A percentile compares a stretch with the other conserved stretches of the same genome.
Conservation (phyloP, 53 echinoderm and acorn worm species). For the Antedon mediterranea region DNA sequence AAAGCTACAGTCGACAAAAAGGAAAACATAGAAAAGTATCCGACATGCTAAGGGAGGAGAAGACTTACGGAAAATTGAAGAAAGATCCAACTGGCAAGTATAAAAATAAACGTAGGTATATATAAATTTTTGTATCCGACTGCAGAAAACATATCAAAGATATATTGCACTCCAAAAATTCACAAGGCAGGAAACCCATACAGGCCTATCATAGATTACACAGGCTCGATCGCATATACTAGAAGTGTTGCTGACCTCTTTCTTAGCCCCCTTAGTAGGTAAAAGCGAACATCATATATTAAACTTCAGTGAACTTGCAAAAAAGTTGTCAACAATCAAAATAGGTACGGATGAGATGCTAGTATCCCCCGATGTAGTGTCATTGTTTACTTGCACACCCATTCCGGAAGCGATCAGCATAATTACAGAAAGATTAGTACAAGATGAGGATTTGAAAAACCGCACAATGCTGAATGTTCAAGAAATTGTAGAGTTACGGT, state of each 20-base stretch:
- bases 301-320: background rate
- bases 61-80: background rate
- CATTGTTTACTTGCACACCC: background rate
- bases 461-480: no score
- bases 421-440: no score
- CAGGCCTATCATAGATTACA: background rate
- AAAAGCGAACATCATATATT: background rate
- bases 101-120: conserved; percentile 1
- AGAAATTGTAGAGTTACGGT: no score
- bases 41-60: background rate
- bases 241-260: background rate
- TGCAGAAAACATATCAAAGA: background rate
- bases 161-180: conserved; percentile 6
- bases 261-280: background rate
- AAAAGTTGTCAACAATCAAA: background rate
- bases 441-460: no score
- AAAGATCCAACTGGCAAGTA: background rate
- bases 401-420: no score
- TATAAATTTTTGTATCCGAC: conserved; percentile 2
- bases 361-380: background rate
- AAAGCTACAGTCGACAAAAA: background rate
- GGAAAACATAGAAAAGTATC: background rate
- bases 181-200: background rate
- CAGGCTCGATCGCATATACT: conserved; percentile 2
- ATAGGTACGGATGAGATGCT: background rate